Conservation (phyloP, 2,888 invertebrate genomes). For the Eudemis profundana region DNA sequence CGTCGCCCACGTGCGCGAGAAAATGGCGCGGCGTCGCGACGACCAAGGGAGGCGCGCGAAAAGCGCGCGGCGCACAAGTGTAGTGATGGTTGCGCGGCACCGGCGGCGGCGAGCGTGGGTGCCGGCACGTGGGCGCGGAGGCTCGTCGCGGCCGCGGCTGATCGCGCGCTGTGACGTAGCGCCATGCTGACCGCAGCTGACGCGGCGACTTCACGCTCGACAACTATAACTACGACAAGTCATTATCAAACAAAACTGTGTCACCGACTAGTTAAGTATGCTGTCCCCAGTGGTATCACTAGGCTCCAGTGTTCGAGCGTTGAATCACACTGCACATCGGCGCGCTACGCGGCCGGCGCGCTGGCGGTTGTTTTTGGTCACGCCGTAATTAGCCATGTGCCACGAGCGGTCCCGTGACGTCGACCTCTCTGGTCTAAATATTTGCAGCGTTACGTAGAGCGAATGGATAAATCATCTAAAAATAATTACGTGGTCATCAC, state of each 20-base stretch:
- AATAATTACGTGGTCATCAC: constrained; percentile 70
- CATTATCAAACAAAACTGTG: constrained; percentile 1
- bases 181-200: constrained; percentile 43
- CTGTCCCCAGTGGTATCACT: constrained; percentile 27
- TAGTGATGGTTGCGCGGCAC: constrained; percentile 68
- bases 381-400: constrained; percentile 79
- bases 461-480: constrained; percentile 76
- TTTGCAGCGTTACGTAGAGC: constrained; percentile 72
- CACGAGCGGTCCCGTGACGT: constrained; percentile 80
- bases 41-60: constrained; percentile 81
- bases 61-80: constrained; percentile 78
- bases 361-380: constrained; percentile 77
- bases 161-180: constrained; percentile 56
- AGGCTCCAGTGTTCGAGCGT: constrained; percentile 54
- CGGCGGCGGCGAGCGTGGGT: constrained; percentile 63
- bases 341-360: constrained; percentile 59
- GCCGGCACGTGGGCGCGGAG: constrained; percentile 74
- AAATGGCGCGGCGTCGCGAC: constrained; percentile 84
- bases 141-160: constrained; percentile 64
- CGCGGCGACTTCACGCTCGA: constrained; percentile 5
- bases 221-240: no score
- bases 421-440: constrained; percentile 67
- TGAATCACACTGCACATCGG: constrained; percentile 78
- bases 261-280: not conserved
- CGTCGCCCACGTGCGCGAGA: constrained; percentile 84